Evolutionary conservation across 2,797 vertebrate species (phyloP), one percentile per base, ranked within the genome.

Genomic region (Eurystomus glaucurus): DNA sequence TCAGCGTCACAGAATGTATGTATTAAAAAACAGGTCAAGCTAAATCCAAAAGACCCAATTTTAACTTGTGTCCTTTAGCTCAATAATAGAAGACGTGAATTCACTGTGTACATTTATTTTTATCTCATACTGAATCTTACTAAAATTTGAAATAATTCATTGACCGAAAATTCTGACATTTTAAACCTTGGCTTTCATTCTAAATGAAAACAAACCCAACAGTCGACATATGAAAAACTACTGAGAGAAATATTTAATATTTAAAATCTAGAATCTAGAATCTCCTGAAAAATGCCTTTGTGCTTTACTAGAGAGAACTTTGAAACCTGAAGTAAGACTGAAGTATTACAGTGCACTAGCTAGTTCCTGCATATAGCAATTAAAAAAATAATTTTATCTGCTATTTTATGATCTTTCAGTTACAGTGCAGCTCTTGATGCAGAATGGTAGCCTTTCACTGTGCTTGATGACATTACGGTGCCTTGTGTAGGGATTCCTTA

Each of bases 361-460:
- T 51, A 68, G 61, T 43, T 85, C 16, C 29, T 87, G 28, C 31
- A 9, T 58, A 10, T 11, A 58, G 8, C 43, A 25, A 51, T 90
- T 68, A 5, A 9, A 77, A 76, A 76, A 76, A 51, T 19, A 31
- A 41, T 58, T 69, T 88, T 60, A 11, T 55, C 58, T 62, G 20
- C 6, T 33, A 6, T 28, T 87, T 81, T 65, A 20, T 61, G 41
- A 50, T 80, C 37, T 91, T 93, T 26, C 18, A 29, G 16, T 85
- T 79, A 20, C 45, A 75, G 18, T 13, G 50, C 25, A 83, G 6
- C 16, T 82, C 35, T 57, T 69, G 18, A 52, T 33, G 23, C 41
- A 35, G 28, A 2, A 5, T 1, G 0, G 26, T 51, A 29, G 7
- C 0, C 1, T 81, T 87, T 78, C 5, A 1, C 37, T 64, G 11